Evolutionary conservation across 2,113 vertebrate species (phyloP), one percentile per base, ranked within the genome.

Genomic region (Gallinago media): DNA sequence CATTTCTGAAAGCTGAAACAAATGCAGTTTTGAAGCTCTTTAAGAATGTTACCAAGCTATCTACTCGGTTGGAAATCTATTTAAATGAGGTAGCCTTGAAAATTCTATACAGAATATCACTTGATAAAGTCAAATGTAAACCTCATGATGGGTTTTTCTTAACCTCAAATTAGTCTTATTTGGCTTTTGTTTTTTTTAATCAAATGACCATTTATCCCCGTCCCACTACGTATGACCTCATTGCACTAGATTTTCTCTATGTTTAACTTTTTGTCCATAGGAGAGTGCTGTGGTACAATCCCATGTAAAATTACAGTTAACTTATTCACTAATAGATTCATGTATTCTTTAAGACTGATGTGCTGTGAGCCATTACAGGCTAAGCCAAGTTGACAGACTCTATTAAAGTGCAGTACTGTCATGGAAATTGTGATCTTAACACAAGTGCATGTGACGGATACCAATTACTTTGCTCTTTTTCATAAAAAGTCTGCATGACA

Each of bases 381-480:
- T 82, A 93, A 94, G 52, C 68, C 47, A 29, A 96, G 78, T 62
- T 88, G 96, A 95, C 92, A 96, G 90, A 92, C 91, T 82, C 84
- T 82, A 77, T 94, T 90, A 94, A 86, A 90, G 77, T 38, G 6
- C 27, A 29, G 42, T 42, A 71, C 93, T 88, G 90, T 89, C 87
- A 49, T 46, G 89, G 90, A 95, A 95, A 94, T 67, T 40, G 91
- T 90, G 91, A 90, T 95, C 77, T 93, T 87, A 96, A 91, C 95
- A 75, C 70, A 89, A 88, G 49, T 49, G 44, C 77, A 61, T 44
- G 52, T 87, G 88, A 71, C n/a, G 22, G 93, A 73, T 62, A 89
- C 63, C 86, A 96, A 76, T 96, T 97, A 91, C 66, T 90, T 80
- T 59, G 71, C 66, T 76, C 55, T 38, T 50, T 71, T 29, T 21